Evolutionary conservation across 2,888 invertebrate species (phyloP).

Genomic region (Pammene fasciana): DNA sequence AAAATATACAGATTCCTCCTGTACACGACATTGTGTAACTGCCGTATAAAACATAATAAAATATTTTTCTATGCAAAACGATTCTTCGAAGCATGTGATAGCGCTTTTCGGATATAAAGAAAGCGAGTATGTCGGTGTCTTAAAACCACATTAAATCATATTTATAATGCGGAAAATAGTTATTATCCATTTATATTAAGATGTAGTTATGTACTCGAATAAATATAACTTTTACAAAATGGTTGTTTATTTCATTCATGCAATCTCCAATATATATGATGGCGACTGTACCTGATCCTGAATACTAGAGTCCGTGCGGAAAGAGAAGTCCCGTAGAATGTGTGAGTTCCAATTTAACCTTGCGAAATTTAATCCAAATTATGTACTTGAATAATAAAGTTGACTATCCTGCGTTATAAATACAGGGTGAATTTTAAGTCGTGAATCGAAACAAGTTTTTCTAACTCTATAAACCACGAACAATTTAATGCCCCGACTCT

Average conservation of each 20-base stretch:
- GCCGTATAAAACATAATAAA: conserved; percentile 61
- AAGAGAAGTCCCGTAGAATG: no score
- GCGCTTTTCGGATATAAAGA: conserved; percentile 66
- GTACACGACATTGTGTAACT: conserved; percentile 58
- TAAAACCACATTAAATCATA: conserved; percentile 76
- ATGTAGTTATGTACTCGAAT: conserved; percentile 85
- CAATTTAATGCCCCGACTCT: no score
- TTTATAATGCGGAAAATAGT: conserved; percentile 81
- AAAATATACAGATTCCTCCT: conserved; percentile 62
- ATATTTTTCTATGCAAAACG: conserved; percentile 73
- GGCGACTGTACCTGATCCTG: no score
- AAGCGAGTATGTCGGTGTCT: conserved; percentile 70
- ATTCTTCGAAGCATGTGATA: conserved; percentile 75
- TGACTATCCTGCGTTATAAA: no score
- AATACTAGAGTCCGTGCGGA: no score
- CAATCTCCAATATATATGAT: no score
- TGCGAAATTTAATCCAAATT: no score
- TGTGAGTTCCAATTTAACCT: no score
- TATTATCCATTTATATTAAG: conserved; percentile 82
- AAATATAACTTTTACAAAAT: conserved; percentile 82
- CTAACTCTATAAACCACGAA: no score
- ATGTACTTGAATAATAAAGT: no score
- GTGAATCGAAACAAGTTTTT: no score
- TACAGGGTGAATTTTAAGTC: no score
- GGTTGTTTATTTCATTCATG: conserved; percentile 51